Evolutionary conservation across 1,140 invertebrate genomes (phyloP), one percentile per base, ranked within the genome.

Genomic region (Calliphora vicina): DNA sequence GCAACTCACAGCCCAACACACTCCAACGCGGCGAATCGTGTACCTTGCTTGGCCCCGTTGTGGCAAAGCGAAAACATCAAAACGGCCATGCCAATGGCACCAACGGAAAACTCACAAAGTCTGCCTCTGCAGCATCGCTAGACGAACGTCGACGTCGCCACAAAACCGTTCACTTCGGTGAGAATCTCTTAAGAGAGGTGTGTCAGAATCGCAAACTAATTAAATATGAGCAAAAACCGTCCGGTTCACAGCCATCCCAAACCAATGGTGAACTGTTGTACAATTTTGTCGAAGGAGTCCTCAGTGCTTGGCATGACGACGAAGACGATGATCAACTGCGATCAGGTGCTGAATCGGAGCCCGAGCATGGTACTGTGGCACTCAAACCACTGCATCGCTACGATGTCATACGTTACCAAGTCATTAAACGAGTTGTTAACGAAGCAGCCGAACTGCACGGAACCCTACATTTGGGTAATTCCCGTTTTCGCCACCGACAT

Each of bases 201-300:
- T 94, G 94, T 89, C 93, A 94, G 82, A 94, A 94, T 87, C 84
- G 90, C 82, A 87, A 91, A 85, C 85, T 91, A 84, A 88, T 91
- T 86, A 86, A 91, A 84, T 87, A 88, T 57, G 86, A 88, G 84
- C 88, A 90, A 88, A 78, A 85, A 85, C 86, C 89, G 61, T 90
- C 89, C 84, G 89, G 89, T 26, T 90, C 89, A 42, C 87, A 87
- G 57, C 89, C 89, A 43, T 91, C 92, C 91, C 93, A 94, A 86
- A 93, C 94, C n/a, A 95, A 95, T 88, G 94, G 95, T n/a, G 94
- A 95, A 88, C 94, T 95, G 89, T 91, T 95, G 82, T 95, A 95
- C 89, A 94, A 94, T 87, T 95, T 95, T 86, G 95, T 95, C 78
- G 94, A 95, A 88, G 93, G 93, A 84, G 93, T 94, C 43, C 87